These are phyloP conservation scores for Andrena dorsata DNA, from an alignment of 2,888 invertebrate genomes.

Conservation along the genomic window DNA sequence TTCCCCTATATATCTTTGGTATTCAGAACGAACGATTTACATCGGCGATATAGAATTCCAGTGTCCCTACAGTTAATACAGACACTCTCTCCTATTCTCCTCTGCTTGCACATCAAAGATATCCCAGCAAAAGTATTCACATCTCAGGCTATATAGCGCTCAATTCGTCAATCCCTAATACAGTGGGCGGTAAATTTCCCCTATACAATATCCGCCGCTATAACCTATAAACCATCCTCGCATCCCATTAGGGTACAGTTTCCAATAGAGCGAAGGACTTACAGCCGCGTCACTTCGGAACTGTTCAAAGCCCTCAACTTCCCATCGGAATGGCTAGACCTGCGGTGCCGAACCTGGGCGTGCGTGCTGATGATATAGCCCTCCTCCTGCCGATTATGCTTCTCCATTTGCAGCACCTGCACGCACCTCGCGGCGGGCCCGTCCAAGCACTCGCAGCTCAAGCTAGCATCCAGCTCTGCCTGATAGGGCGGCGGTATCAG, in stretches of 20 bases:
- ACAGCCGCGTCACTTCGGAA: constrained; percentile 80
- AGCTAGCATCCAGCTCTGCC: constrained; percentile 88
- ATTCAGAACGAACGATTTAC: neutral
- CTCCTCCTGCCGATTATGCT: constrained; percentile 78
- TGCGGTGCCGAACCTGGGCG: constrained; percentile 78
- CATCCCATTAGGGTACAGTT: neutral
- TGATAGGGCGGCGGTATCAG: constrained; percentile 89
- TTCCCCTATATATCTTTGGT: constrained; percentile 1
- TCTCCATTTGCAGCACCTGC: constrained; percentile 78
- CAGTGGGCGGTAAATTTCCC: too few relatives aligned
- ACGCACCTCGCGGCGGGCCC: constrained; percentile 74
- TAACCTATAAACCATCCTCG: neutral
- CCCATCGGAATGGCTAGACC: constrained; percentile 82
- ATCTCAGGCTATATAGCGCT: too few relatives aligned
- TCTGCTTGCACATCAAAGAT: too few relatives aligned
- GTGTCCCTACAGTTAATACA: too few relatives aligned
- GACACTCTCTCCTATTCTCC: too few relatives aligned
- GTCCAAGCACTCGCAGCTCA: constrained; percentile 91
- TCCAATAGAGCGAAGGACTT: constrained; percentile 42
- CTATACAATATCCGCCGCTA: too few relatives aligned
- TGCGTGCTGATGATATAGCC: constrained; percentile 68
- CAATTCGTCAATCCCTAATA: too few relatives aligned
- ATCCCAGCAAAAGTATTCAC: too few relatives aligned
- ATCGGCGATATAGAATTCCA: too few relatives aligned
- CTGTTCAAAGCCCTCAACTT: constrained; percentile 78